Evolutionary conservation across 1,140 invertebrate genomes (phyloP), one percentile per base, ranked within the genome.

Genomic region (Heterodera schachtii): DNA sequence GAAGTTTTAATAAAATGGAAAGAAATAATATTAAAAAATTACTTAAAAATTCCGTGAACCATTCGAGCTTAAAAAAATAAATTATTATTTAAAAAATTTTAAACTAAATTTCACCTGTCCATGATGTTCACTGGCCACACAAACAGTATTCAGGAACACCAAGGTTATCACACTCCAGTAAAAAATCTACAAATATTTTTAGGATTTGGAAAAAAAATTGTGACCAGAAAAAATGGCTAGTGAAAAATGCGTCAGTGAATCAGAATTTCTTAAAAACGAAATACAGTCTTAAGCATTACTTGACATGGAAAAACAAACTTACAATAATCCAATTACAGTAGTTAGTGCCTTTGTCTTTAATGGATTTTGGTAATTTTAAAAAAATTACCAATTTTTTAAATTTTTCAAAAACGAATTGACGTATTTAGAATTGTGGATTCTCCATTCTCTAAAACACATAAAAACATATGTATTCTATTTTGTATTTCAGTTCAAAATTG

Each of bases 111-210:
- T 19, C 43, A 57, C 75, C 75, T 69, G 77, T 60, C 75, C 75
- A 92, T 98, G 77, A 47, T 83, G 73, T n/a, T 81, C 97, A 64
- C 97, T 95, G 75, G 98, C 97, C 80, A 99, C 97, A 92, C 96
- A 98, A 86, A 96, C 94, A 80, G 98, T 99, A 91, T 99, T 99
- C 91, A 99, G 94, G 91, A 99, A 97, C 90, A 99, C 98, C 87
- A 99, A 93, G 79, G 98, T 94, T 90, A 99, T 99, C 88, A 99
- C 97, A 90, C 95, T 95, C 98, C 98, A 99, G 92, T 99, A 99
- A 92, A 99, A 99, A 92, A 94, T 94, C 92, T 99, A 97, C 79
- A 95, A 95, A 52, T 9, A 52, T 11, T 11, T 92, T 99, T 99
- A 76, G 99, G 96, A 75, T 95, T 94, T 90, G 95, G 95, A 82